These are phyloP conservation scores for Anisognathus igniventris DNA, from an alignment of 2,797 vertebrate species.

Conservation along the genomic window DNA sequence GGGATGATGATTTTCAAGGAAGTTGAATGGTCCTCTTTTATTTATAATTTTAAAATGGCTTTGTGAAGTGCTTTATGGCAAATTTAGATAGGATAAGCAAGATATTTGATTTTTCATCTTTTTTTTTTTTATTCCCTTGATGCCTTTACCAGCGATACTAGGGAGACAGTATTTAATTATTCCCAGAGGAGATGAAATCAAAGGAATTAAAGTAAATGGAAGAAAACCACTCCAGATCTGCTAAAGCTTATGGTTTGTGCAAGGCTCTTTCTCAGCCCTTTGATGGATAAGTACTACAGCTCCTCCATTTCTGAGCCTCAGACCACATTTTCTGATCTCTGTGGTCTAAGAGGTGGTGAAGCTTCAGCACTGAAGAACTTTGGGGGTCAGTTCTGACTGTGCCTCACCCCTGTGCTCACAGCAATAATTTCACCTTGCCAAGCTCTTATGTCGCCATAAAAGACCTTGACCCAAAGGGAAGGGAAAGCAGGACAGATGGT, in stretches of 20 bases:
- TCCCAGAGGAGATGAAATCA: not conserved
- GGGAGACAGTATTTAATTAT: not conserved
- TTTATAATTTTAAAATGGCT: not conserved
- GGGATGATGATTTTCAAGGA: not conserved
- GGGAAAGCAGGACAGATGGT: not conserved
- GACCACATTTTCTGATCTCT: not conserved
- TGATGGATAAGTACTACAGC: not conserved
- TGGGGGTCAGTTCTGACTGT: not conserved
- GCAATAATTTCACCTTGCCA: not conserved
- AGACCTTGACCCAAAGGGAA: not conserved
- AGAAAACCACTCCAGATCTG: not conserved
- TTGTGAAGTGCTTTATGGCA: not conserved
- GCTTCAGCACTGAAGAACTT: not conserved
- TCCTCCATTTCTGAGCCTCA: not conserved
- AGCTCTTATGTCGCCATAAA: not conserved
- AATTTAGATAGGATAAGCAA: not conserved
- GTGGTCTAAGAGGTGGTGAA: not conserved
- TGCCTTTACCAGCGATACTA: not conserved
- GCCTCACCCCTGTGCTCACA: not conserved
- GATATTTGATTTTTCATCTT: not conserved
- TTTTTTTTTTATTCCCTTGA: not conserved
- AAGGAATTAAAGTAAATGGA: not conserved
- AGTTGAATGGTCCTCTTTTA: not conserved
- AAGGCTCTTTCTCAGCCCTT: not conserved
- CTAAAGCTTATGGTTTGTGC: not conserved